Percentiles rank a stretch among this genome's conserved stretches.
phyloP scores from a whole-genome alignment of 2,113 vertebrate species.

The Cygnus atratus region DNA sequence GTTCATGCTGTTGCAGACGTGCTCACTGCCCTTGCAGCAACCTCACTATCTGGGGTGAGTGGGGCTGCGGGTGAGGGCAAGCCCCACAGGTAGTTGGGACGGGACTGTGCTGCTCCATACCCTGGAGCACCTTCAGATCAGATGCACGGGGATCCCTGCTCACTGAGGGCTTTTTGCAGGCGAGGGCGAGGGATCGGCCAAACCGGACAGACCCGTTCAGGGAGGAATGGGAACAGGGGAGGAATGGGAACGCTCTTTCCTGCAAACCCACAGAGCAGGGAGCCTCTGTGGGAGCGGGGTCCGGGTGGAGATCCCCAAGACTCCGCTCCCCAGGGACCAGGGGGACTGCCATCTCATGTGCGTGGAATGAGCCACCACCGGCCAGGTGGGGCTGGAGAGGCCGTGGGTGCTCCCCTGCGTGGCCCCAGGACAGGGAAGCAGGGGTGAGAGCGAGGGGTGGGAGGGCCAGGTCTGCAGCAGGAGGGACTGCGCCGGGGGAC shows the following conservation, averaged over 20 bases:
- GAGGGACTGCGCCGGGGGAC: too few species aligned
- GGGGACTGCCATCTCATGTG: rapidly evolving
- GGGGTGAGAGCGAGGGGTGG: not conserved
- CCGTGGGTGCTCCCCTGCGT: rapidly evolving
- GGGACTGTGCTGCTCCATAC: not conserved
- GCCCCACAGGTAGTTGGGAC: not conserved
- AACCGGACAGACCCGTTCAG: not conserved
- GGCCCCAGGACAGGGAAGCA: too few species aligned
- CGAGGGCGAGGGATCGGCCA: rapidly evolving
- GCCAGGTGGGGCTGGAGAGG: rapidly evolving
- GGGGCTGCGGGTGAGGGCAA: not conserved
- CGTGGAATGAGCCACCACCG: not conserved
- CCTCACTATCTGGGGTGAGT: rapidly evolving
- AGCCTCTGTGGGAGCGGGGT: rapidly evolving
- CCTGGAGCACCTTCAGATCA: not conserved
- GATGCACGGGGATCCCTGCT: not conserved
- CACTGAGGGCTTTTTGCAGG: not conserved
- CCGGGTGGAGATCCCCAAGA: rapidly evolving
- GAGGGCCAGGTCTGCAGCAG: not conserved
- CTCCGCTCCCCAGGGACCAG: not conserved
- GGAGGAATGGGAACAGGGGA: not conserved
- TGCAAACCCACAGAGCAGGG: too few species aligned
- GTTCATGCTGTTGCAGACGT: rapidly evolving
- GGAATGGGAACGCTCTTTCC: not conserved
- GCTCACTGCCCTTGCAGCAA: rapidly evolving